Evolutionary conservation across 2,888 invertebrate species (phyloP), one percentile per base, ranked within the genome.

Genomic region (Agrochola circellaris): DNA sequence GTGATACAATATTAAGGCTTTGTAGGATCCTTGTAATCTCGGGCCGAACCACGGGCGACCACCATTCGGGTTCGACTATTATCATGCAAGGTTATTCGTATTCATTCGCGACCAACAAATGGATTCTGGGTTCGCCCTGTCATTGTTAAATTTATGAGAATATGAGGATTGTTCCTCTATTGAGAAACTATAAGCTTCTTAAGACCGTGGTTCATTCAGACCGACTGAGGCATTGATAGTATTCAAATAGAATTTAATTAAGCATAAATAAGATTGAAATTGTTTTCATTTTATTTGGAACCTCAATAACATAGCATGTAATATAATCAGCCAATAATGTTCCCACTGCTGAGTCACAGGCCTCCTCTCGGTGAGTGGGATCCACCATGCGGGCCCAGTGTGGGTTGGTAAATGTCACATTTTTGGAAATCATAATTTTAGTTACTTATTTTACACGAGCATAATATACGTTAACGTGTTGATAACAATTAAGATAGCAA

Each of bases 61-160:
- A 85, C 48, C 73, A 67, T 83, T 83, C 26, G 83, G 87, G 74
- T 73, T 73, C 23, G 51, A 58, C 64, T 42, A 86, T 77, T 82
- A 84, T 74, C 73, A 81, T 81, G 70, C 82, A 79, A 73, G 82
- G 76, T 79, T 84, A 67, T 79, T 66, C 80, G 72, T 73, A 86
- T 85, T 85, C 81, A 85, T 87, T 79, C 76, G 65, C 73, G 56
- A 48, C 76, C 73, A 76, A 74, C 78, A 87, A 85, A 87, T 74
- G 75, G 73, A 81, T 87, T 77, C 82, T 56, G 82, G 81, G 68
- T 75, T 73, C 13, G 38, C 26, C 62, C 58, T 84, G 84, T 81
- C 85, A 77, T 83, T 86, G 84, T 86, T 74, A 62, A 86, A 84
- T 83, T 86, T 86, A 83, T 79, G 75, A 61, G 79, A 80, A 73